These are phyloP conservation scores for Enhydra lutris DNA, from an alignment of 2,113 vertebrate genomes.

Conservation along the genomic window DNA sequence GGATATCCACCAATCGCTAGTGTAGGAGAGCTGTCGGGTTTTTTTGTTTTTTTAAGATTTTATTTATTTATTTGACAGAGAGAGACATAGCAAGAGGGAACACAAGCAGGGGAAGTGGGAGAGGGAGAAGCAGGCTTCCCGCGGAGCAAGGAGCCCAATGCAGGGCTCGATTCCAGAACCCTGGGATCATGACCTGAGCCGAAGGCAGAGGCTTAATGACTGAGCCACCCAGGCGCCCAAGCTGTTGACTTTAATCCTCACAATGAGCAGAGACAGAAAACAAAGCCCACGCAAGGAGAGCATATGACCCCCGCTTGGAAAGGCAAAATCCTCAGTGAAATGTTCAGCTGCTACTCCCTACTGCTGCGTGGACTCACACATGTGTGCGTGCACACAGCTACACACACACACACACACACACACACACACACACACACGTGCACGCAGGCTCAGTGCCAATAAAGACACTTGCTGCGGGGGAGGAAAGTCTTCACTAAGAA, in stretches of 20 bases:
- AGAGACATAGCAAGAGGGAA: too few species aligned
- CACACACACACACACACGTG: background rate
- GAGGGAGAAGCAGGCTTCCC: too few species aligned
- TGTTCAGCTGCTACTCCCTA: background rate
- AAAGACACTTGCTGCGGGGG: background rate
- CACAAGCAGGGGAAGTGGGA: too few species aligned
- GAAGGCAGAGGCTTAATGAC: too few species aligned
- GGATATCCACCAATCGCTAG: background rate
- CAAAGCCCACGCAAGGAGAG: background rate
- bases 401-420: background rate
- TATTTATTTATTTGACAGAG: too few species aligned
- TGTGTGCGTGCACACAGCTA: accelerated
- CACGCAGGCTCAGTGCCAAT: background rate
- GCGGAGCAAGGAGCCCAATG: too few species aligned
- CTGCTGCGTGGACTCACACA: background rate
- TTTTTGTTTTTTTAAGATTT: too few species aligned
- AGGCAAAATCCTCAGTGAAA: background rate
- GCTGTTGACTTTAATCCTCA: background rate
- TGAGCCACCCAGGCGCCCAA: too few species aligned
- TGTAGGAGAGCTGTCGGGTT: background rate
- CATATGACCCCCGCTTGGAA: background rate
- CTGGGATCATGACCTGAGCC: too few species aligned
- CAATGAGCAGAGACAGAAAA: background rate
- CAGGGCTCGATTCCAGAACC: too few species aligned
- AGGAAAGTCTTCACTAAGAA: background rate